Evolutionary conservation across 2,113 vertebrate genomes (phyloP), one percentile per base, ranked within the genome.

Genomic region (Diadophis punctatus): DNA sequence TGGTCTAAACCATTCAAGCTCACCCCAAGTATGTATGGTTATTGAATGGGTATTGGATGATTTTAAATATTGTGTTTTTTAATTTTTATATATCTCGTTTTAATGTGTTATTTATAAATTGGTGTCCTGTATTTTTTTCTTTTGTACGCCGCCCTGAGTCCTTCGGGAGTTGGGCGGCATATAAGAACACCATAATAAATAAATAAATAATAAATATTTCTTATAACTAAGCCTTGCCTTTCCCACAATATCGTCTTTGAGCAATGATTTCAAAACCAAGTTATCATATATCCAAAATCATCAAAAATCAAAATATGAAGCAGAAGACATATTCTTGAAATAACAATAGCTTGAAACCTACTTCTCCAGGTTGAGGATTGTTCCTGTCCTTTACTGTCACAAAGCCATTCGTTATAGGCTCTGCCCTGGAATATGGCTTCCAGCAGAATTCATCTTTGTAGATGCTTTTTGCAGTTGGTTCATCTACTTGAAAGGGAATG

Each of bases 381-480:
- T 98, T 96, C 89, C 89, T 97, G 84, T 93, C 94, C 39, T 91
- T 63, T 92, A 95, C 96, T 87, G 96, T 96, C 84, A 96, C 93
- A 53, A 96, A 95, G 10, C 95, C 95, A 87, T 90, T 93, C 27
- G 55, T 95, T 87, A 97, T 96, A 56, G 92, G 91, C 53, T 97
- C 96, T 90, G 97, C 95, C 93, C 97, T 98, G 90, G 96, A 95
- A 88, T 58, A 90, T 30, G 96, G 60, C 95, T 98, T 98, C 98
- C 98, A 97, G 91, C 91, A 60, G 89, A 97, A 98, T 3, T 98
- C 97, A 60, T 98, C 96, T 68, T 85, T 97, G 94, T 98, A 98
- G 68, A 95, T 96, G 90, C 96, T 97, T 74, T 94, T 96, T 90
- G 95, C 95, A 91, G 98, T 94, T n/a, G 97, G 97, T 68, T 97